phyloP scores from a whole-genome alignment of 2,888 invertebrate genomes.

The Hemithea aestivaria region DNA sequence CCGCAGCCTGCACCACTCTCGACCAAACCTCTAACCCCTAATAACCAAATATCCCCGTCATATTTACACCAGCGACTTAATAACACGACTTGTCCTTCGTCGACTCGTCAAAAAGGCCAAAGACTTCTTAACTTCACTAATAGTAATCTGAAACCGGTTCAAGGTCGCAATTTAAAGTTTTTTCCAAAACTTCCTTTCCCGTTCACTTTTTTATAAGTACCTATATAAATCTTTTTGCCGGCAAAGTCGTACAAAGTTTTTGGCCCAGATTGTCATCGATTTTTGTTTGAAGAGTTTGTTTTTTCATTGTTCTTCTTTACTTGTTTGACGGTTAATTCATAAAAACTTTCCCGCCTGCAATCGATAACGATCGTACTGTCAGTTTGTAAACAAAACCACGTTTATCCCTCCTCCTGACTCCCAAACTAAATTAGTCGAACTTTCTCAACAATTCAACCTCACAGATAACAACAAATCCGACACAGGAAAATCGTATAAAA shows the following conservation, averaged over 20 bases:
- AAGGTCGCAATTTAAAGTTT: conserved; percentile 81
- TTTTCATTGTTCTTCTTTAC: conserved; percentile 80
- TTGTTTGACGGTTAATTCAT: conserved; percentile 80
- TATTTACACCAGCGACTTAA: conserved; percentile 43
- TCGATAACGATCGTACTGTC: conserved; percentile 61
- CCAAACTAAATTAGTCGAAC: no score
- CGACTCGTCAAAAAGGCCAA: conserved; percentile 62
- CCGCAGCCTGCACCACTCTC: conserved; percentile 45
- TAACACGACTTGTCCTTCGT: conserved; percentile 50
- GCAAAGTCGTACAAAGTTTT: conserved; percentile 75
- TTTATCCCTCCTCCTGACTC: conserved; percentile 15
- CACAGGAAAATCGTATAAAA: neutral
- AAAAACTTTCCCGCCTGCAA: conserved; percentile 75
- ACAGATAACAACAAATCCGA: no score
- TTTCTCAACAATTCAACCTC: no score
- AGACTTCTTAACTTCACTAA: conserved; percentile 71
- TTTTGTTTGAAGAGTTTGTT: conserved; percentile 80
- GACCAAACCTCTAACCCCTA: conserved; percentile 27
- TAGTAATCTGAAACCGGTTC: conserved; percentile 77
- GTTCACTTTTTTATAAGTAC: conserved; percentile 78
- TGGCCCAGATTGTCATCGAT: conserved; percentile 81
- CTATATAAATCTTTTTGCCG: conserved; percentile 79
- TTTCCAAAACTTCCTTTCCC: conserved; percentile 76
- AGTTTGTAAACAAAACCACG: conserved; percentile 66
- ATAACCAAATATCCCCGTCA: conserved; percentile 49